A percentile compares a stretch with the other conserved stretches of the same genome.
These are phyloP conservation scores for Nautilus pompilius DNA, from an alignment of 1,140 invertebrate genomes.

Conservation along the genomic window DNA sequence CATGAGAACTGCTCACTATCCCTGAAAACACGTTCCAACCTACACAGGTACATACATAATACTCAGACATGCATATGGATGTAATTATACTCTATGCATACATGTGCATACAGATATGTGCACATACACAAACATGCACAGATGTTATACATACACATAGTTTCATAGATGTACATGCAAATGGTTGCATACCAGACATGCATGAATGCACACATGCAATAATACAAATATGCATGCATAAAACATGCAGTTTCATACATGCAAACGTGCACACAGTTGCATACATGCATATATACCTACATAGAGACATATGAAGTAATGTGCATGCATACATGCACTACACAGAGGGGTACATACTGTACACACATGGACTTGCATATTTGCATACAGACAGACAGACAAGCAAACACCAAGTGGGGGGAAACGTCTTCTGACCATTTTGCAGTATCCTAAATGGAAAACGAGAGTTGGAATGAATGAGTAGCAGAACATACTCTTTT, in stretches of 20 bases:
- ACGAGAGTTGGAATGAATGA: too few species aligned
- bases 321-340: not conserved
- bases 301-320: not conserved
- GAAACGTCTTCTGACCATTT: too few species aligned
- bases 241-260: not conserved
- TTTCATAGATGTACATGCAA: not conserved
- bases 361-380: too few species aligned
- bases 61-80: not conserved
- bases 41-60: not conserved
- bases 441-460: too few species aligned
- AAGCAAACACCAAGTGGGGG: too few species aligned
- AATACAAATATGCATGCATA: not conserved
- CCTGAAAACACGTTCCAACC: too few species aligned
- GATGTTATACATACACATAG: not conserved
- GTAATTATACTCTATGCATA: not conserved
- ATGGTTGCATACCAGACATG: not conserved
- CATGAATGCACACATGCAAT: not conserved
- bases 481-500: too few species aligned
- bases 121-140: not conserved
- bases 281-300: slow-evolving; percentile 1
- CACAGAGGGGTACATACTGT: too few species aligned
- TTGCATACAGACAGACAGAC: not conserved
- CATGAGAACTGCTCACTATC: too few species aligned
- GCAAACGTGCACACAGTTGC: not conserved
- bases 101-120: not conserved